Evolutionary conservation across 2,113 vertebrate genomes (phyloP), one percentile per base, ranked within the genome.

Genomic region (Chlamydotis undulata): DNA sequence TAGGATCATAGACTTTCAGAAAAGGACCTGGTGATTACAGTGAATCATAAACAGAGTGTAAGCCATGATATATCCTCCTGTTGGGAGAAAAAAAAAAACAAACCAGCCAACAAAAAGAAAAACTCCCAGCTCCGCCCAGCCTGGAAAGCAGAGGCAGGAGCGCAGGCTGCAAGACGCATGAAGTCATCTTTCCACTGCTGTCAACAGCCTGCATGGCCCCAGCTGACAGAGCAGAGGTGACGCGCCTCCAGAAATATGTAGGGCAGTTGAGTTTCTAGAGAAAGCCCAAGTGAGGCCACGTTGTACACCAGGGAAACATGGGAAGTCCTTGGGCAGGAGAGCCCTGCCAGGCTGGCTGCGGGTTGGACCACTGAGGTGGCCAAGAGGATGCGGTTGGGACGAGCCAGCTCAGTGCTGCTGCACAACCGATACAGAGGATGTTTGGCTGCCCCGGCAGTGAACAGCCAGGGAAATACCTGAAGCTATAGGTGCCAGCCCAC

Each of bases 101-200:
- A 22, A 7, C 14, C 15, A 14, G 41, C 41, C 10, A 67, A 47
- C 16, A 63, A 41, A 50, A 64, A 83, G 35, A 67, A 93, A 93
- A 93, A 14, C 12, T 11, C 41, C n/a, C 49, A 90, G 76, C 3
- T 3, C 59, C 4, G 17, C 71, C 88, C 79, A 93, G 77, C 57
- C 89, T 91, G 83, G 91, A 95, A 96, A 91, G 87, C 87, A 91
- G 77, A 94, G 77, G 64, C 4, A 41, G 33, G 39, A 95, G 83
- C 56, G 64, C 29, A 61, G 81, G 73, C 89, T 89, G 74, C 77
- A 93, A 94, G 77, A 91, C 0, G 3, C 74, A 82, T 94, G 70
- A 97, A 97, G 83, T 96, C 87, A 95, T 93, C 93, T 91, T 93
- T 94, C 87, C 87, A 87, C 57, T 89, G 83, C 77, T 96, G 87